These are phyloP conservation scores for Tetramorium simillimum DNA, from an alignment of 1,140 invertebrate species.

Conservation along the genomic window DNA sequence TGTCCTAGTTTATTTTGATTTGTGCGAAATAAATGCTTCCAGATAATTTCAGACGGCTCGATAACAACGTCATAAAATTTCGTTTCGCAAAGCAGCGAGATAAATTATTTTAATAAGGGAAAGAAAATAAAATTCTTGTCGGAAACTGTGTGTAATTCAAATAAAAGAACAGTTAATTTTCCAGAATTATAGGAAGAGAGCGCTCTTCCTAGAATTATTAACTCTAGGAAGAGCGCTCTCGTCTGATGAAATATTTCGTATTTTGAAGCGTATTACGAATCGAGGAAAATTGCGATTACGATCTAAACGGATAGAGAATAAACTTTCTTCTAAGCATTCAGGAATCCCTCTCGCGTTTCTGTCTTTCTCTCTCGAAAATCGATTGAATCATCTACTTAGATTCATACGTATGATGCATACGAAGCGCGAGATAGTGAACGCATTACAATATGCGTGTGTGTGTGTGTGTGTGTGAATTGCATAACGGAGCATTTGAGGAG, in stretches of 20 bases:
- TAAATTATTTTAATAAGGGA: conserved; percentile 3
- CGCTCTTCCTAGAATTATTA: background rate
- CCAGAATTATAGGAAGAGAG: background rate
- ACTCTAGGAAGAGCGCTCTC: conserved; percentile 6
- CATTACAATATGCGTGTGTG: background rate
- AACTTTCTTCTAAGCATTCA: conserved; percentile 32
- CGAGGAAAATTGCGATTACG: background rate
- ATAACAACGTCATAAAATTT: background rate
- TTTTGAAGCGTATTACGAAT: background rate
- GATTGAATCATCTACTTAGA: conserved; percentile 36
- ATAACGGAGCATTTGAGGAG: conserved; percentile 35
- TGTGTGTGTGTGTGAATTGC: conserved; percentile 16
- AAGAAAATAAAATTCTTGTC: background rate
- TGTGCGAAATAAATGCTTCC: background rate
- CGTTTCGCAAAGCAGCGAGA: background rate
- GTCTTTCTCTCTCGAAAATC: conserved; percentile 67
- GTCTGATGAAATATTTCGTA: background rate
- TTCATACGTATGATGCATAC: conserved; percentile 23
- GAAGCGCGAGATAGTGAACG: conserved; percentile 13
- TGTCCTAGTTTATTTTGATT: background rate
- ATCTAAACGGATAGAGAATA: background rate
- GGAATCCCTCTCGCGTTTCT: conserved; percentile 67
- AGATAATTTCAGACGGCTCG: background rate
- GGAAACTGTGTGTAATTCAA: background rate
- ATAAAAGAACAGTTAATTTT: conserved; percentile 3